Evolutionary conservation across 2,113 vertebrate species (phyloP).

Genomic region (Lynx canadensis): DNA sequence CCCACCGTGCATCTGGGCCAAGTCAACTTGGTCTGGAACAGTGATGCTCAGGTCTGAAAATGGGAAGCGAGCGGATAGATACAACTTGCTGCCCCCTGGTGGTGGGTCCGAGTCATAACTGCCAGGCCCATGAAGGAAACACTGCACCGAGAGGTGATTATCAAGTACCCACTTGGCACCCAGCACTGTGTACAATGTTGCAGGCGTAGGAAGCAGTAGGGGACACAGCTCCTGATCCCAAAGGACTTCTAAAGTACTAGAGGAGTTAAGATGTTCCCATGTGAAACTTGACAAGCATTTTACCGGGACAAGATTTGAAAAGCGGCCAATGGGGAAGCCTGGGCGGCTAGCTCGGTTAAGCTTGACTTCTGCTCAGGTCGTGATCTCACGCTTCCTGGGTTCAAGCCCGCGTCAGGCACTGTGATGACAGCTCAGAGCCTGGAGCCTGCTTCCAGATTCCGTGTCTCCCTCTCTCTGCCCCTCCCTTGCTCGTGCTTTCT

Average conservation of each 20-base stretch:
- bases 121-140: background rate
- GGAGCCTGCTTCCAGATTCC: too few species aligned
- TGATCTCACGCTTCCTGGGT: too few species aligned
- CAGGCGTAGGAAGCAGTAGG: background rate
- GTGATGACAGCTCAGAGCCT: too few species aligned
- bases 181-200: background rate
- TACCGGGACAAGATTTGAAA: background rate
- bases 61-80: background rate
- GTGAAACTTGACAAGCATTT: background rate
- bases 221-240: background rate
- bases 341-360: too few species aligned
- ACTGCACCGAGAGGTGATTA: fast-evolving
- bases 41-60: background rate
- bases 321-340: background rate
- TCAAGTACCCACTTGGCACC: background rate
- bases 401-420: too few species aligned
- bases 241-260: background rate
- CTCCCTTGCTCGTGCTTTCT: too few species aligned
- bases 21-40: background rate
- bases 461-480: too few species aligned
- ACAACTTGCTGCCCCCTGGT: slow-evolving; percentile 28
- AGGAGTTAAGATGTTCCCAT: background rate
- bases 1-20: background rate
- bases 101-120: background rate
- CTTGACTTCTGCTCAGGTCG: too few species aligned